Base-by-base conservation (phyloP, 2,113 vertebrate species). In the Argyrosomus japonicus region DNA sequence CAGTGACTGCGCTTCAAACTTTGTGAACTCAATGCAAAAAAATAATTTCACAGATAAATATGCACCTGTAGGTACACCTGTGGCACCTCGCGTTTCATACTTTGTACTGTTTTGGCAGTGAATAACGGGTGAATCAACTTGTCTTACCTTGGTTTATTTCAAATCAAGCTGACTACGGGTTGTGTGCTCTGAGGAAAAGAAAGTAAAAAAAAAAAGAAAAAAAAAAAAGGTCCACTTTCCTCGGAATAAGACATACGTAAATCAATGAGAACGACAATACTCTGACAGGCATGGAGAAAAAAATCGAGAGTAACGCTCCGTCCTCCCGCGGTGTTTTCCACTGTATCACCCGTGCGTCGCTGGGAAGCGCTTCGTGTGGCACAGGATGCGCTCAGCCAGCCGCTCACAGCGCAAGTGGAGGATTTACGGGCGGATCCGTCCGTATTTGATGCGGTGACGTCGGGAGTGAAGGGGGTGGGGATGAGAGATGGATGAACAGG, bases 381-480 rank as follows among this genome's bases (percentile, higher is more conserved):
- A 8, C 62, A 8, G 51, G 73, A 51, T 81, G 87, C 75, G 81
- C 82, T 74, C 81, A 40, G 68, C 25, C 68, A 8, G 71, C 75
- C 15, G 72, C 78, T 87, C 75, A 5, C 63, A 77, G 86, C 78
- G 87, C 88, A 19, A 90, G 68, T 90, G 91, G 79, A 48, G 65
- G 54, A 62, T 65, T 50, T 23, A 2, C 54, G 25, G 76, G 17
- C 18, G 1, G 54, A 58, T 47, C 45, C 54, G 63, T 32, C 25
- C 19, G 74, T 64, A 53, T 82, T 71, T 64, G 58, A 70, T 68
- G 57, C 83, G 43, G 64, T 92, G 92, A 93, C 92, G 92, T 93
- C 48, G 47, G 19, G 19, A 25, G 40, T 0, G 81, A 23, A 60
- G 53, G 75, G 86, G 88, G 79, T 14, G 77, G 79, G 78, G 76